Evolutionary conservation across 2,888 invertebrate species (phyloP), one percentile per base, ranked within the genome.

Genomic region (Cheilosia soror): DNA sequence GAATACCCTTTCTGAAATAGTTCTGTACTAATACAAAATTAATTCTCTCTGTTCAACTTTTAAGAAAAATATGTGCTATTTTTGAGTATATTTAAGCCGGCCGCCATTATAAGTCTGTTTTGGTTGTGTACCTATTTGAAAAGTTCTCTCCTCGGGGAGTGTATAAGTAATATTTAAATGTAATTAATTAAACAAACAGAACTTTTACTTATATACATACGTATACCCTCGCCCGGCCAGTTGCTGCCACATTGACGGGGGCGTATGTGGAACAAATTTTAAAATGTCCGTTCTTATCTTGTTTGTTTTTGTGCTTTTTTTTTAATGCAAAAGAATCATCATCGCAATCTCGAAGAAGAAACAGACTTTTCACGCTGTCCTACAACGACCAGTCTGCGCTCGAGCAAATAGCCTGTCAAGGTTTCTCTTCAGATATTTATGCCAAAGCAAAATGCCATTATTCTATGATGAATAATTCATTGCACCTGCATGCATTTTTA

Each of bases 371-470:
- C 47, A 65, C 58, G 42, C 72, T 55, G 25, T 27, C 42, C 29
- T 37, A 33, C 29, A 27, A 47, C 68, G 62, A 62, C 72, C 51
- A 69, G 84, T 69, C 75, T 75, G 69, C 40, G 60, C 31, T 60
- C 37, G 60, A 75, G 69, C 58, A 69, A 79, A 79, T 79, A 73
- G 40, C 68, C 72, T 69, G 55, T 25, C 75, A 84, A 79, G 79
- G 80, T 58, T 80, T 79, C 78, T 83, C 65, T 33, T 84, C 29
- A 63, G 79, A 79, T 84, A 84, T 80, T 75, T 80, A 80, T 80
- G 76, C 84, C 84, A 80, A 71, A 80, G 80, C 84, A 75, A 85
- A 84, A 84, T 84, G 66, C 84, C 80, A 85, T 85, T 85, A 85
- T 85, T 80, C 75, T 71, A 60, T 66, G 62, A 75, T 85, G 84